phyloP scores from a whole-genome alignment of 2,797 vertebrate species.

The Rhinatrema bivittatum region DNA sequence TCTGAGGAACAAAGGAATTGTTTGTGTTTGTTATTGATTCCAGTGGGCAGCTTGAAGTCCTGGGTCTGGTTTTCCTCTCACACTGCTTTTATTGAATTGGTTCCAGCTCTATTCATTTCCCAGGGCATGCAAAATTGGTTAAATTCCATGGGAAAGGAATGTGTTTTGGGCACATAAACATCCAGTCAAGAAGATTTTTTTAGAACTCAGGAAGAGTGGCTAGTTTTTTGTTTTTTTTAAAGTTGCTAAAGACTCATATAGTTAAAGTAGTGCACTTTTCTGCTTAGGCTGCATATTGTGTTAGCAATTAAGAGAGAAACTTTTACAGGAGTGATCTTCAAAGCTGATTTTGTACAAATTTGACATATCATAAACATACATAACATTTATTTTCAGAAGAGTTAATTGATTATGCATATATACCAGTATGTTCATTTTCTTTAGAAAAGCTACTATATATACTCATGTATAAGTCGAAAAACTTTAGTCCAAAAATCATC shows the following conservation, averaged over 20 bases:
- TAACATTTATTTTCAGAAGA: constrained; percentile 8
- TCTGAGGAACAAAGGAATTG: too few relatives aligned
- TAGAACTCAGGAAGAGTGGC: constrained; percentile 24
- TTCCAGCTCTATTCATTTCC: constrained; percentile 50
- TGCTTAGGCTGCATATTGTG: not conserved
- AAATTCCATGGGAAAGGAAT: constrained; percentile 55
- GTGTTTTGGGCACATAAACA: constrained; percentile 37
- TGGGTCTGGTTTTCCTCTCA: constrained; percentile 29
- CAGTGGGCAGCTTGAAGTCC: constrained; percentile 16
- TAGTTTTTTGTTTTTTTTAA: constrained; percentile 9
- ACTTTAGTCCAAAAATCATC: too few relatives aligned
- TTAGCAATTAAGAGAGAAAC: not conserved
- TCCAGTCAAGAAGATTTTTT: constrained; percentile 22
- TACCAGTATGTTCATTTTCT: too few relatives aligned
- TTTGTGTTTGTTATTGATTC: constrained; percentile 17
- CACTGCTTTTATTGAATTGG: constrained; percentile 50
- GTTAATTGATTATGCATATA: not conserved
- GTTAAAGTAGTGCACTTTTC: not conserved
- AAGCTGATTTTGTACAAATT: too few relatives aligned
- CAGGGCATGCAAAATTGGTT: constrained; percentile 46
- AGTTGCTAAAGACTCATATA: constrained; percentile 1
- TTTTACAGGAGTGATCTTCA: not conserved
- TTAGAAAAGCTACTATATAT: too few relatives aligned
- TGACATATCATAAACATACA: too few relatives aligned
- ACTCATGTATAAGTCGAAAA: too few relatives aligned